Percentiles rank a stretch among this genome's conserved stretches.
phyloP scores from a whole-genome alignment of 2,113 vertebrate species.

The Hipposideros armiger region DNA sequence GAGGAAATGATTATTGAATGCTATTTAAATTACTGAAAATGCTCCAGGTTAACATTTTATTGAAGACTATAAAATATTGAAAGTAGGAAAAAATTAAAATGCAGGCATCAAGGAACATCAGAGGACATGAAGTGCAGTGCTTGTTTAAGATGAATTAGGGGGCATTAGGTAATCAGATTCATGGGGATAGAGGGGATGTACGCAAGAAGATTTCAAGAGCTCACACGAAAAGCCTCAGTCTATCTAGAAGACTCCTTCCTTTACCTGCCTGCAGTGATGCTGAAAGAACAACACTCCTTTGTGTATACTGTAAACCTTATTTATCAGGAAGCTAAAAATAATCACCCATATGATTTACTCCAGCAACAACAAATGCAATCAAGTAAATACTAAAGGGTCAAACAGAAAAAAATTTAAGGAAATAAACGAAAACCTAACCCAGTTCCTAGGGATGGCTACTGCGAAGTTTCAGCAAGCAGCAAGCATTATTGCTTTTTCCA shows the following conservation, averaged over 20 bases:
- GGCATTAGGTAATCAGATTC: slow-evolving; percentile 51
- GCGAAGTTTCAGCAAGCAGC: slow-evolving; percentile 61
- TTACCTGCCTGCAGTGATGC: slow-evolving; percentile 14
- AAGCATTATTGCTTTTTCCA: slow-evolving; percentile 42
- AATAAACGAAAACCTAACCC: slow-evolving; percentile 44
- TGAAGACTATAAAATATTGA: slow-evolving; percentile 49
- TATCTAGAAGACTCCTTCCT: slow-evolving; percentile 1
- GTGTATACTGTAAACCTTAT: slow-evolving; percentile 42
- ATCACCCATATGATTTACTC: slow-evolving; percentile 58
- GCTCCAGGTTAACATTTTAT: slow-evolving; percentile 37
- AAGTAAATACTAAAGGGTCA: slow-evolving; percentile 56
- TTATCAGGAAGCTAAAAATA: slow-evolving; percentile 72
- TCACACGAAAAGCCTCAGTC: slow-evolving; percentile 21
- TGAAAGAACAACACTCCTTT: slow-evolving; percentile 17
- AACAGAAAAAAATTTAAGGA: slow-evolving; percentile 60
- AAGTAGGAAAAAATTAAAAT: slow-evolving; percentile 34
- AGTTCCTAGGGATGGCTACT: slow-evolving; percentile 50
- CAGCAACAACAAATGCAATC: slow-evolving; percentile 66
- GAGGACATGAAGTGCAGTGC: background rate
- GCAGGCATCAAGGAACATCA: slow-evolving; percentile 37
- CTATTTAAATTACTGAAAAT: slow-evolving; percentile 54
- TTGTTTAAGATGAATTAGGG: slow-evolving; percentile 44
- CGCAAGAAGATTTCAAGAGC: slow-evolving; percentile 27
- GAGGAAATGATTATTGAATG: slow-evolving; percentile 44
- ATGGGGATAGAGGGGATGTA: background rate